Base-by-base conservation (phyloP, 2,888 invertebrate species). In the Pseudanteris insignis region DNA sequence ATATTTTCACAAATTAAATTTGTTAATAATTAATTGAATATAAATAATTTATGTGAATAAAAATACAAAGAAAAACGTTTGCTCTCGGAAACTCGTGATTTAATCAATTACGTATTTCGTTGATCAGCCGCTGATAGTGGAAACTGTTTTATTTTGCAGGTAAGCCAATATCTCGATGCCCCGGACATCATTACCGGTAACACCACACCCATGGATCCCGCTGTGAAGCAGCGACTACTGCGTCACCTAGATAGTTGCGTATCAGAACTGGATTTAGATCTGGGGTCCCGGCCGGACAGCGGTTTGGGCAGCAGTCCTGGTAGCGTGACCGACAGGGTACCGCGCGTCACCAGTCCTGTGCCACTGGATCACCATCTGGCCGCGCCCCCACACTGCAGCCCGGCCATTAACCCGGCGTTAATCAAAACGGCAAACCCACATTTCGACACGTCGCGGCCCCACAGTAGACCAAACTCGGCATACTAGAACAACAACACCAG, bases 221-320 rank as follows among this genome's bases (percentile, higher is more conserved):
- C 84, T 1, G 82, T 86, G 9, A 83, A 85, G 54, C 86, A 86
- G 69, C 78, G 86, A 43, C 77, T 87, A 15, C 75, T 86, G 2
- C 81, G 85, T 25, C 86, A 87, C 70, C 73, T 87, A 67, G 86
- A 86, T 68, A 83, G 83, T 67, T 86, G 86, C 73, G 83, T 86
- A n/a, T 81, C 84, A 0, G 86, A 86, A 70, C 82, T 86, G 11
- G 86, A 86, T 68, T 76, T 85, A 51, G 86, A 86, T 70, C 81
- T 85, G 40, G 83, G 84, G 32, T 78, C 79, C 30, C 72, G 77
- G 30, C 79, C 77, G 14, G 79, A 78, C 67, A 78, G 79, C 28
- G 79, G 79, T 25, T 54, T 79, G 12, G 79, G 79, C 8, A 77
- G 79, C 44, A 79, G 79, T 70, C 78, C 79, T 1, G 78, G 79